These are phyloP conservation scores for Aphaenogaster floridana DNA, from an alignment of 1,140 invertebrate genomes.

Conservation along the genomic window DNA sequence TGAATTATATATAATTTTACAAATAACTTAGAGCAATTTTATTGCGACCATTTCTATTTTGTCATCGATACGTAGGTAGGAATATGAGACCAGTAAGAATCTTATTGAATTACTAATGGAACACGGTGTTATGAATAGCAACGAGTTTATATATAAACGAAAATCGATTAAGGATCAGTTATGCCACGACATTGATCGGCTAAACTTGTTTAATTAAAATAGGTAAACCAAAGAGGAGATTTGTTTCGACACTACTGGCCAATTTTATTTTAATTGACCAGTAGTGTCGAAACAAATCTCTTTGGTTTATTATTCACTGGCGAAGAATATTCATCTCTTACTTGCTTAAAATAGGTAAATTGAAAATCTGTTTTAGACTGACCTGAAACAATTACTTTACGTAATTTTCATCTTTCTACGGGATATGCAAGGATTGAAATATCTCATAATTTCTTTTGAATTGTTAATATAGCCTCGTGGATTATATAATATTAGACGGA, in stretches of 20 bases:
- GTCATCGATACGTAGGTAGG: neutral
- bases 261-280: too few relatives aligned
- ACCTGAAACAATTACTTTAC: neutral
- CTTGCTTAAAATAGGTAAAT: neutral
- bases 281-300: too few relatives aligned
- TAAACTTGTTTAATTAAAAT: conserved; percentile 6
- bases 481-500: neutral
- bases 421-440: neutral
- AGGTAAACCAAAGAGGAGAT: neutral
- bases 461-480: neutral
- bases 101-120: conserved; percentile 38
- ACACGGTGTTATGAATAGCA: conserved; percentile 10
- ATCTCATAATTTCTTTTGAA: neutral
- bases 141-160: conserved; percentile 10
- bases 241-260: too few relatives aligned
- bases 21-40: neutral
- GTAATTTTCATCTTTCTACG: neutral
- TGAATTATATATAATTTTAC: neutral
- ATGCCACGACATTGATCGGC: neutral
- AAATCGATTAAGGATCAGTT: conserved; percentile 16
- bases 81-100: neutral
- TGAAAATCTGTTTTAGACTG: neutral
- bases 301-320: too few relatives aligned
- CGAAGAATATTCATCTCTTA: too few relatives aligned
- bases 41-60: neutral